Evolutionary conservation across 2,113 vertebrate genomes (phyloP).

Genomic region (Lophochroa leadbeateri): DNA sequence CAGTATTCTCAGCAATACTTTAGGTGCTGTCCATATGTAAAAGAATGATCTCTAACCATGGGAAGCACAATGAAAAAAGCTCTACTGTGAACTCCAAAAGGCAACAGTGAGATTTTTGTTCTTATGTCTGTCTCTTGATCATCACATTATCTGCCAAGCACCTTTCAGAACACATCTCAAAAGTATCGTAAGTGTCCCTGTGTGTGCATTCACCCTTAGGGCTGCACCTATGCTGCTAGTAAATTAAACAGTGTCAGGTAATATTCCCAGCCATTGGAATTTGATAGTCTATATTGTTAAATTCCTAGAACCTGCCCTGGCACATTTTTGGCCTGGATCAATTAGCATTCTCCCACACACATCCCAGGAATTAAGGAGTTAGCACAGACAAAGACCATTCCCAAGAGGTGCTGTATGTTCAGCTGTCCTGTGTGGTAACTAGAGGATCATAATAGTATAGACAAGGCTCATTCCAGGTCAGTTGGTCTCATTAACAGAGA

Average conservation of each 20-base stretch:
- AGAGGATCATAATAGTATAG: neutral
- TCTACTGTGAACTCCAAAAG: neutral
- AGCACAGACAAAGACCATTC: slow-evolving; percentile 14
- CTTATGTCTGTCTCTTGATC: neutral
- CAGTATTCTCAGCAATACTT: neutral
- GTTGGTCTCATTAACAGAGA: neutral
- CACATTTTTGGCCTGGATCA: slow-evolving; percentile 56
- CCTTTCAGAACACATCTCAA: neutral
- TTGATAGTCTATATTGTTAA: slow-evolving; percentile 36
- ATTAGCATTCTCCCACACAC: slow-evolving; percentile 45
- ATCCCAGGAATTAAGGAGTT: neutral
- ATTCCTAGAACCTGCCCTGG: slow-evolving; percentile 62
- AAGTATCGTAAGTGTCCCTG: neutral
- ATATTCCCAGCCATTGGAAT: slow-evolving; percentile 59
- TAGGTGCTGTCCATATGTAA: neutral
- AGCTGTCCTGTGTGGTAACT: neutral
- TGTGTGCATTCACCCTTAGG: slow-evolving; percentile 11
- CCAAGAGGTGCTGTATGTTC: neutral
- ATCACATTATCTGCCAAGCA: neutral
- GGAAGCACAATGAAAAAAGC: neutral
- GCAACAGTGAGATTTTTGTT: neutral
- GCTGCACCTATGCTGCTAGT: slow-evolving; percentile 43
- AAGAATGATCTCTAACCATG: neutral
- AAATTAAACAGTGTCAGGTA: slow-evolving; percentile 46
- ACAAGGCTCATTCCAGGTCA: neutral